Conservation (phyloP, 2,113 vertebrate genomes). For the Geococcyx californianus region DNA sequence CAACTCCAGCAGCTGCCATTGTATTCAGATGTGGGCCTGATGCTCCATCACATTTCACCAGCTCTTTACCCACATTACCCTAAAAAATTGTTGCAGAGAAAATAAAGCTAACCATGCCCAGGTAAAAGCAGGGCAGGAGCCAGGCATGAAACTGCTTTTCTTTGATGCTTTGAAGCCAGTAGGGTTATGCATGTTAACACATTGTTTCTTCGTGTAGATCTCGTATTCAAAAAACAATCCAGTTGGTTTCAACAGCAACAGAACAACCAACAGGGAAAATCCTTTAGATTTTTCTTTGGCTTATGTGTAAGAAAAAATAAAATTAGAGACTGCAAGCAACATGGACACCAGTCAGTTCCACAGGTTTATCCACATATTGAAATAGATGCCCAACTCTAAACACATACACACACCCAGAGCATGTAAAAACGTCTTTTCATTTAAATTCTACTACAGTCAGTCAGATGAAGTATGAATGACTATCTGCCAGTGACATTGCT, state of each 20-base stretch:
- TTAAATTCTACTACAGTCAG: background rate
- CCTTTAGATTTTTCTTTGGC: background rate
- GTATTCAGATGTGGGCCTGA: fast-evolving
- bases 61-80: background rate
- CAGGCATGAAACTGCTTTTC: background rate
- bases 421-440: background rate
- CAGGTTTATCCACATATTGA: background rate
- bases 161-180: background rate
- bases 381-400: background rate
- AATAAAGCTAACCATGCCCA: background rate
- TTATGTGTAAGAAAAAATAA: background rate
- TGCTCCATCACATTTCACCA: fast-evolving
- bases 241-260: background rate
- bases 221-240: background rate
- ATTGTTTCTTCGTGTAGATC: background rate
- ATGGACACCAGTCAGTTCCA: background rate
- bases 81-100: background rate
- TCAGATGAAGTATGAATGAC: background rate
- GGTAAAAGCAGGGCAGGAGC: background rate
- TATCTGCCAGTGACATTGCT: background rate
- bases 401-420: background rate
- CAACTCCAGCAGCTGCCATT: background rate
- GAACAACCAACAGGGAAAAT: background rate
- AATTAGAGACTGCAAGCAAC: background rate
- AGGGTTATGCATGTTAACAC: background rate